Conservation (phyloP, 2,113 vertebrate species). For the Hiodon tergisus region DNA sequence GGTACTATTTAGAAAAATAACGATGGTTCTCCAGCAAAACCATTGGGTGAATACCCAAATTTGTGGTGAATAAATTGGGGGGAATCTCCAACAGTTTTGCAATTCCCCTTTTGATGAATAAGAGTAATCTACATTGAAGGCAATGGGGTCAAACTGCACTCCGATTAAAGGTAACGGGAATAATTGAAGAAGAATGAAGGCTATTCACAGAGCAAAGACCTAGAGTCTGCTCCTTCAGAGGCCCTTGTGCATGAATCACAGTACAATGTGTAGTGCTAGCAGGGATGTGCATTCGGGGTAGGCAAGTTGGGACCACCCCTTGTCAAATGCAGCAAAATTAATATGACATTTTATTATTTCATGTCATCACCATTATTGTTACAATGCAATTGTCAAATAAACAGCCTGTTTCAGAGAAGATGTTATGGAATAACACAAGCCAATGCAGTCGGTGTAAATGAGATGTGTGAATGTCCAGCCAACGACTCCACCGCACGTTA, state of each 20-base stretch:
- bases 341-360: too few species aligned
- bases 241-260: neutral
- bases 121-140: slow-evolving; percentile 46
- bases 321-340: too few species aligned
- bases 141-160: slow-evolving; percentile 40
- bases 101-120: slow-evolving; percentile 43
- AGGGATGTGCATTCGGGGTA: too few species aligned
- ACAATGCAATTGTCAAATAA: too few species aligned
- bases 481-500: too few species aligned
- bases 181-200: slow-evolving; percentile 41
- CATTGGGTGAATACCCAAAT: slow-evolving; percentile 22
- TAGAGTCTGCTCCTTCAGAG: slow-evolving; percentile 9
- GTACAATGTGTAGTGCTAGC: slow-evolving; percentile 59
- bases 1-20: slow-evolving; percentile 16
- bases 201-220: slow-evolving; percentile 26
- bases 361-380: too few species aligned
- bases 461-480: too few species aligned
- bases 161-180: slow-evolving; percentile 48
- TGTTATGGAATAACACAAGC: too few species aligned
- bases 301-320: too few species aligned
- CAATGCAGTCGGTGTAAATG: too few species aligned
- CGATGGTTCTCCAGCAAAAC: slow-evolving; percentile 29
- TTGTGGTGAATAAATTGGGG: slow-evolving; percentile 24
- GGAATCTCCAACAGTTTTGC: slow-evolving; percentile 29
- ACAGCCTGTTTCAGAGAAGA: too few species aligned